Evolutionary conservation across 2,797 vertebrate species (phyloP), one percentile per base, ranked within the genome.

Genomic region (Anguilla megastoma): DNA sequence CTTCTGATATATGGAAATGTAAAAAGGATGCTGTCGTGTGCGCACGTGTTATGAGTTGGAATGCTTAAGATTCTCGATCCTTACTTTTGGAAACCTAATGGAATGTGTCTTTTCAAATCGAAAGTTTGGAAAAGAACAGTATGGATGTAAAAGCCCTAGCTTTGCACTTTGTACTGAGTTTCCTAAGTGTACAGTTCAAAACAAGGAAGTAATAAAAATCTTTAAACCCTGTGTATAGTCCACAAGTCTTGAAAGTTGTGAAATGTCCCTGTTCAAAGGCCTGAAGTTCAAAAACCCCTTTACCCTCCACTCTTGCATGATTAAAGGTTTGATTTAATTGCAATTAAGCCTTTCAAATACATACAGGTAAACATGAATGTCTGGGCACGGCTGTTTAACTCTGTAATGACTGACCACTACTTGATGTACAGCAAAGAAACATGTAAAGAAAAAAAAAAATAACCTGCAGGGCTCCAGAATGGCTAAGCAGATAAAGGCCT

Each of bases 111-210:
- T 71, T 86, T 41, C 27, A 45, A 74, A 8, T 74, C 50, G 74
- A 24, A 82, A 24, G n/a, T 87, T 60, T 89, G 66, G 52, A 27
- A 45, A 71, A 83, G 82, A 89, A 84, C 69, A 80, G 88, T 84
- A 87, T 85, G 45, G 74, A 87, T 84, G 41, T 69, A 87, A n/a
- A 60, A 30, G 82, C 86, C 80, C 84, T 30, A 60, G 88, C 71
- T 54, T 90, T 80, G 86, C 87, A 89, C 36, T 90, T 92, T 93
- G 85, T 92, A 92, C 89, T 86, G 33, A 90, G 89, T 91, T 93
- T 93, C 92, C 89, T 92, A 90, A 30, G 86, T 86, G 79, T 88
- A 89, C 52, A 89, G 83, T 91, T 89, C 90, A 50, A 92, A 84
- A 90, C 84, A 87, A 92, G 41, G 91, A 45, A 91, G 90, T 91